These are phyloP conservation scores for Ferrisia virgata DNA, from an alignment of 2,888 invertebrate genomes.

Conservation along the genomic window DNA sequence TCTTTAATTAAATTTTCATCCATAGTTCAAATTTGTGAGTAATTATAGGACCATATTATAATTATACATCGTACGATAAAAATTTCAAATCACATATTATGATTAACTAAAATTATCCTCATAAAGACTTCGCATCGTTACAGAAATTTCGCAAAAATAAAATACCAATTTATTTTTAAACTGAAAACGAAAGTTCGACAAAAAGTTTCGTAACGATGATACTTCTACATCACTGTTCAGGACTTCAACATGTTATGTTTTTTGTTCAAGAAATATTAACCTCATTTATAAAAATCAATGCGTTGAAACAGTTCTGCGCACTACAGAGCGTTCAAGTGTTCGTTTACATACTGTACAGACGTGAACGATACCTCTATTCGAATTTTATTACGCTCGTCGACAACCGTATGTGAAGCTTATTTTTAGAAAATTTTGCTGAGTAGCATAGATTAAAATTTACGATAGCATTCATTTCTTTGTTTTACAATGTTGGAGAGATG, in stretches of 20 bases:
- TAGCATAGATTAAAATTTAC: too few species aligned
- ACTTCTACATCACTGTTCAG: background rate
- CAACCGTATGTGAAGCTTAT: background rate
- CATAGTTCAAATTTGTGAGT: background rate
- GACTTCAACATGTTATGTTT: background rate
- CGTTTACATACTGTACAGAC: background rate
- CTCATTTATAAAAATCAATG: constrained; percentile 17
- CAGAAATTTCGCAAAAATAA: background rate
- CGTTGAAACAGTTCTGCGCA: background rate
- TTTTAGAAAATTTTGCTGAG: too few species aligned
- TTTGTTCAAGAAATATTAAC: background rate
- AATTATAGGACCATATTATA: background rate
- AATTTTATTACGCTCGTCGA: background rate
- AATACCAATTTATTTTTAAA: background rate
- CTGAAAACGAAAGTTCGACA: background rate
- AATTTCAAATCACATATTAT: too few species aligned
- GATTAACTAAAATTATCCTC: too few species aligned
- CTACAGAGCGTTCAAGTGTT: background rate
- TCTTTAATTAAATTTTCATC: constrained; percentile 15
- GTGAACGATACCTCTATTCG: background rate
- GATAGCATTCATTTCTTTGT: too few species aligned
- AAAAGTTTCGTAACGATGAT: background rate
- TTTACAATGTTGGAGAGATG: too few species aligned
- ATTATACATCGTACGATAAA: background rate
- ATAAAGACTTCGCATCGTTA: too few species aligned